Conservation (phyloP, 2,797 vertebrate species). For the Anguilla pacifica region DNA sequence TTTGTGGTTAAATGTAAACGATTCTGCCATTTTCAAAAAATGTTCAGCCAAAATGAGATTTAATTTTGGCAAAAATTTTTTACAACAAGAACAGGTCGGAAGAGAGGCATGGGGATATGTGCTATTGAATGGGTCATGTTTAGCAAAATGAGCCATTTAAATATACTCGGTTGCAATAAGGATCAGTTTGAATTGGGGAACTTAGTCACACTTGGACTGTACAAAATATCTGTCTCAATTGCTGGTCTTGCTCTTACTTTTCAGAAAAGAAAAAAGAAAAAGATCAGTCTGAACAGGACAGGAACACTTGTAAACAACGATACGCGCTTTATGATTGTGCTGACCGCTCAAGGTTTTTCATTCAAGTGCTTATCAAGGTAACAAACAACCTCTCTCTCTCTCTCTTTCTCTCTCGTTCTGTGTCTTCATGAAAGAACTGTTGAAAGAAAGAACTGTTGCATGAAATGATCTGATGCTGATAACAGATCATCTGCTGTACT, state of each 20-base stretch:
- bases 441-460: neutral
- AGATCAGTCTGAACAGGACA: neutral
- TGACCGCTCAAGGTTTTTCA: no score
- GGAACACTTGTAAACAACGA: no score
- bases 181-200: neutral
- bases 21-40: neutral
- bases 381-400: neutral
- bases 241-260: neutral
- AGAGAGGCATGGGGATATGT: neutral
- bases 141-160: no score
- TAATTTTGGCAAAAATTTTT: neutral
- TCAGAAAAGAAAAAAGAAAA: neutral
- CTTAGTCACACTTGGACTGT: neutral
- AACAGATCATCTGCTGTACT: neutral
- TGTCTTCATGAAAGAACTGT: neutral
- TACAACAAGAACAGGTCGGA: neutral
- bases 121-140: neutral
- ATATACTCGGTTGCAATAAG: neutral
- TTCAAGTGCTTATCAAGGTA: neutral
- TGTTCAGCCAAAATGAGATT: neutral
- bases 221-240: neutral
- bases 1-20: neutral
- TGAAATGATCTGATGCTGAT: neutral
- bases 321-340: no score
- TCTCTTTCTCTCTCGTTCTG: neutral